phyloP scores from a whole-genome alignment of 1,140 invertebrate species.

The Rhyzopertha dominica region DNA sequence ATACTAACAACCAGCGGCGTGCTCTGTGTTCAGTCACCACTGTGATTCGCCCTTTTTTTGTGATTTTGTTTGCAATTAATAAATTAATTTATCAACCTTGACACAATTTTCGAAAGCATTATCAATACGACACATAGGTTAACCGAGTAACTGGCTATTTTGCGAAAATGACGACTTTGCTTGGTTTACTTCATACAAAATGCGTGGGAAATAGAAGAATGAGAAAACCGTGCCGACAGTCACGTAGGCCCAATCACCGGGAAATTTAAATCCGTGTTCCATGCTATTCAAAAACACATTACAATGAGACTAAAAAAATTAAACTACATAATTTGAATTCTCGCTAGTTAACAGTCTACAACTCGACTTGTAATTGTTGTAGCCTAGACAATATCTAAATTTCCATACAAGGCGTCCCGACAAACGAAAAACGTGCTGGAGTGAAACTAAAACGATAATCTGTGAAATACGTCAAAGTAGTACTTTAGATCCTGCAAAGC shows the following conservation, averaged over 20 bases:
- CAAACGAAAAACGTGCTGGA: too few relatives aligned
- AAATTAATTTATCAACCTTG: background rate
- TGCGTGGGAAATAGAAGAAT: background rate
- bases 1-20: too few relatives aligned
- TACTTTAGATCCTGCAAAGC: too few relatives aligned
- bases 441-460: too few relatives aligned
- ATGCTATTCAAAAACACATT: too few relatives aligned
- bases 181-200: too few relatives aligned
- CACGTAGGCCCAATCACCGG: conserved; percentile 10
- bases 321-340: background rate
- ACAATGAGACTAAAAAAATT: background rate
- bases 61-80: background rate
- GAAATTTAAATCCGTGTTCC: conserved; percentile 8
- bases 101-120: background rate
- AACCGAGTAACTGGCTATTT: background rate
- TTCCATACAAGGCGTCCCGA: too few relatives aligned
- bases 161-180: too few relatives aligned
- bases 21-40: too few relatives aligned
- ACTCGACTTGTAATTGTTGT: too few relatives aligned
- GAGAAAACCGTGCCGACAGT: conserved; percentile 3
- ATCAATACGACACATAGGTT: background rate
- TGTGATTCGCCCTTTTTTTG: background rate
- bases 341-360: background rate
- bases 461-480: too few relatives aligned
- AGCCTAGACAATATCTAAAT: too few relatives aligned